Evolutionary conservation across 1,140 invertebrate genomes (phyloP), one percentile per base, ranked within the genome.

Genomic region (Schlechtendalia chinensis): DNA sequence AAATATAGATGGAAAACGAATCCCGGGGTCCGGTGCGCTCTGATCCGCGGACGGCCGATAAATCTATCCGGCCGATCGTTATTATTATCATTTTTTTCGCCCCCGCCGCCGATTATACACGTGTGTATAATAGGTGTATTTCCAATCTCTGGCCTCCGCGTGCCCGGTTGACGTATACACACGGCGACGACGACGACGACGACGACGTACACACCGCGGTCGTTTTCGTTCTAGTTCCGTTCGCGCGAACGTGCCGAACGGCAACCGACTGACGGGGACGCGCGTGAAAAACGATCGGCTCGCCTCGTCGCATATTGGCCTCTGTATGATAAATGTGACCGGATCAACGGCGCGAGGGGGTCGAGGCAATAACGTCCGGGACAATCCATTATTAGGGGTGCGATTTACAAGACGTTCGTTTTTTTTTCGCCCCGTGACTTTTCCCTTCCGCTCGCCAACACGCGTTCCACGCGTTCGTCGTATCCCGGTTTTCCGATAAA

Each of bases 371-470:
- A 79, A 79, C 45, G 56, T 39, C 29, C 39, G 19, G 61, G 75
- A 79, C 75, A 79, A 79, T 79, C 75, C 56, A 79, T 79, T 79
- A 79, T 79, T 79, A 79, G 75, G n/a, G 75, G 75, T 79, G 75
- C 75, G 75, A 79, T 79, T 79, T 61, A 50, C 69, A 72, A 72
- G 69, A 72, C 69, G 32, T 47, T 32, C n/a, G n/a, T n/a, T 65
- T 71, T 67, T 32, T 69, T 72, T 71, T 72, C 50, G 19, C 50
- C 69, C 69, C n/a, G n/a, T 72, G 50, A 54, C 69, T 53, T 19
- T 54, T 69, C n/a, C 50, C 50, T 16, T 71, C 19, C 69, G n/a
- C n/a, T n/a, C n/a, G n/a, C n/a, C n/a, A n/a, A n/a, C n/a, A n/a
- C n/a, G n/a, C n/a, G n/a, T n/a, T n/a, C n/a, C n/a, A n/a, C n/a